These are phyloP conservation scores for Taenioides sp. DNA, from an alignment of 2,797 vertebrate species.

Conservation along the genomic window DNA sequence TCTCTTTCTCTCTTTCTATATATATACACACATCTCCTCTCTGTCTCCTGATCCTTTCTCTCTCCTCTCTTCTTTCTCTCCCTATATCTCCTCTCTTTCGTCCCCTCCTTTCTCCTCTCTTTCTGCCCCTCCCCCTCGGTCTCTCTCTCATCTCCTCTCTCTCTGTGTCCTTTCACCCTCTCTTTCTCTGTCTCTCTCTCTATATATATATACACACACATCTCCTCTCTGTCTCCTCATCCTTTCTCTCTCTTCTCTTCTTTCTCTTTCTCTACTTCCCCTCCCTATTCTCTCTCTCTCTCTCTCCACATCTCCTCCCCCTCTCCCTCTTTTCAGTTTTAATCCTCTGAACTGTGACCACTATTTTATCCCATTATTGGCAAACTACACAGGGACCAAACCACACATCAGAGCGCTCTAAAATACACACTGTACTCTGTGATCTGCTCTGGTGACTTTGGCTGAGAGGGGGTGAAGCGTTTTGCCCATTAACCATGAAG, in stretches of 20 bases:
- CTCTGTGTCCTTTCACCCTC: background rate
- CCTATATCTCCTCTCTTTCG: no score
- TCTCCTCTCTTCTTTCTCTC: no score
- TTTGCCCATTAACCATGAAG: conserved; percentile 1
- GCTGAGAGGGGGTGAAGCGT: background rate
- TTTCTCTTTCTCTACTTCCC: no score
- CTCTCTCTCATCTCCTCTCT: background rate
- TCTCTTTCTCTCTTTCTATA: background rate
- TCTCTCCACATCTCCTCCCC: background rate
- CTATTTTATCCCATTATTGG: background rate
- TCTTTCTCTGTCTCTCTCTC: no score
- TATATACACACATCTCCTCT: no score
- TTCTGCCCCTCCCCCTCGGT: no score
- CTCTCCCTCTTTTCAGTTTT: background rate
- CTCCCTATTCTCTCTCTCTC: no score
- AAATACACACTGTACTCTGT: background rate
- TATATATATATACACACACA: no score
- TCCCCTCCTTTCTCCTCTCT: no score
- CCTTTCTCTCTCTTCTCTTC: no score
- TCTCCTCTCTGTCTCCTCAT: no score
- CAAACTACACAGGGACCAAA: background rate
- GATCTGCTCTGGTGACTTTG: background rate
- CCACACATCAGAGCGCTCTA: background rate
- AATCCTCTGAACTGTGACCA: conserved; percentile 1
- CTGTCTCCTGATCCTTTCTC: no score